These are phyloP conservation scores for Acanthosoma haemorrhoidale DNA, from an alignment of 2,888 invertebrate species.

Conservation along the genomic window DNA sequence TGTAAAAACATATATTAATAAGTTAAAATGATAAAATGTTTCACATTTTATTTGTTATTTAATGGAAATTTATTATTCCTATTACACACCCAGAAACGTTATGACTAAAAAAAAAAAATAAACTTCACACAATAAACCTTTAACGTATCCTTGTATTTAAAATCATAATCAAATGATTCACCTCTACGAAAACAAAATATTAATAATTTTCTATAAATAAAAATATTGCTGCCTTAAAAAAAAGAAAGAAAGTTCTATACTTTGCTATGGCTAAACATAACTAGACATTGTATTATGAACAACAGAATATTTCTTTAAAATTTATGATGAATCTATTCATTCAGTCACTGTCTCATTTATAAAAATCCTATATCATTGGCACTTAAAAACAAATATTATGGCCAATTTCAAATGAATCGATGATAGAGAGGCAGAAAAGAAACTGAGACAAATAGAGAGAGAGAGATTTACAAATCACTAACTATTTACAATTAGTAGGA, in stretches of 20 bases:
- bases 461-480: slow-evolving; percentile 22
- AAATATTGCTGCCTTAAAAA: neutral
- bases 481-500: neutral
- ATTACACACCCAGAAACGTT: no score
- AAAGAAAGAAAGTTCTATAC: neutral
- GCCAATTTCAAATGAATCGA: neutral
- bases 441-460: neutral
- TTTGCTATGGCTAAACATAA: neutral
- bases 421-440: neutral
- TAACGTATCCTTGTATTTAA: no score
- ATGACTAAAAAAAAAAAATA: no score
- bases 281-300: neutral
- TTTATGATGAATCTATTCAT: neutral
- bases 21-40: no score
- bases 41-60: no score
- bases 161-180: neutral
- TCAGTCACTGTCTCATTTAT: neutral
- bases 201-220: neutral
- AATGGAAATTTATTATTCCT: no score
- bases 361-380: slow-evolving; percentile 5
- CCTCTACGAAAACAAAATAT: neutral
- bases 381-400: neutral
- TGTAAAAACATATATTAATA: no score
- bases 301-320: neutral
- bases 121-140: no score